phyloP scores from a whole-genome alignment of 2,797 vertebrate species.

The Nannoperca australis region DNA sequence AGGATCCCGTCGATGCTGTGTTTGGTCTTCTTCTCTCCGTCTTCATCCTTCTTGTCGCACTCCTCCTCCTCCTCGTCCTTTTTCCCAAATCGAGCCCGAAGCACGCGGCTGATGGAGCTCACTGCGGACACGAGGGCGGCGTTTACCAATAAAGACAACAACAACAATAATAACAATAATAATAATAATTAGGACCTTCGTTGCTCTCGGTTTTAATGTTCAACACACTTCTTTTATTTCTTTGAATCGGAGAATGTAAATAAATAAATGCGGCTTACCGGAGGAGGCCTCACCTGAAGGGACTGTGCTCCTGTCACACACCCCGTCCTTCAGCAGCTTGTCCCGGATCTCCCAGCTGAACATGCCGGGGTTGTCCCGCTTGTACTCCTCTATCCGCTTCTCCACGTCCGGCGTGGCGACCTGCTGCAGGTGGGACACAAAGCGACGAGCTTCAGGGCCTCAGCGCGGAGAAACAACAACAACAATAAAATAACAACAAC shows the following conservation, averaged over 20 bases:
- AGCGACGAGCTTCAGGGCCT: not conserved
- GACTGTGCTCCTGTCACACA: slow-evolving; percentile 94
- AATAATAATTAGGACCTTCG: not conserved
- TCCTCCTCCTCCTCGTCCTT: slow-evolving; percentile 94
- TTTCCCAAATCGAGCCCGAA: slow-evolving; percentile 96
- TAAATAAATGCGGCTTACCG: slow-evolving; percentile 79
- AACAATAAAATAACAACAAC: no score
- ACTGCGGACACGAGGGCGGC: slow-evolving; percentile 81
- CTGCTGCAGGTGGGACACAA: slow-evolving; percentile 88
- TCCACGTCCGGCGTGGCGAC: slow-evolving; percentile 96
- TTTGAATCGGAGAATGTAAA: not conserved
- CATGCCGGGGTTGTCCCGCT: slow-evolving; percentile 94
- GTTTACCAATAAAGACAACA: not conserved
- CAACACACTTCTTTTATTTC: not conserved
- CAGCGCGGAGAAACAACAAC: no score
- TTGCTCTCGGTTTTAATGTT: not conserved
- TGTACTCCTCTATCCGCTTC: slow-evolving; percentile 97
- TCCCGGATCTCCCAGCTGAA: slow-evolving; percentile 99
- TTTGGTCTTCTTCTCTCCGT: slow-evolving; percentile 94
- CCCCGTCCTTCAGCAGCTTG: slow-evolving; percentile 93
- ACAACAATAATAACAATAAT: slow-evolving; percentile 3
- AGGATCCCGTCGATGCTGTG: slow-evolving; percentile 98
- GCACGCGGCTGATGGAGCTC: slow-evolving; percentile 98
- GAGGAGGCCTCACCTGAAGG: slow-evolving; percentile 96
- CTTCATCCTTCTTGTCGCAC: slow-evolving; percentile 95